Evolutionary conservation across 1,140 invertebrate species (phyloP).

Genomic region (Sesamia nonagrioides): DNA sequence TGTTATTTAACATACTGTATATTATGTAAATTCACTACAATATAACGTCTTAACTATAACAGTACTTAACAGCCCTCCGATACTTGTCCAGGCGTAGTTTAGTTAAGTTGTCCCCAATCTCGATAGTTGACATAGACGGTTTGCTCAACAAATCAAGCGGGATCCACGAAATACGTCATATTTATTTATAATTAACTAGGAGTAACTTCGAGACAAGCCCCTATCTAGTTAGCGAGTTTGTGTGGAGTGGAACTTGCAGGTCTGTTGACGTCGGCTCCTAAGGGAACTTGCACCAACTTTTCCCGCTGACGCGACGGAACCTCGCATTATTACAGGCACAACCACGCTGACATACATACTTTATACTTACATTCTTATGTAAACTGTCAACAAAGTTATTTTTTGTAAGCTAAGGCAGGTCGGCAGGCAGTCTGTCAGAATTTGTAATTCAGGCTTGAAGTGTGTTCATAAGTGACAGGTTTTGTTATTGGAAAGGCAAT

Average conservation of each 20-base stretch:
- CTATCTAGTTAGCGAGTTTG: conserved; percentile 59
- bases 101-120: conserved; percentile 2
- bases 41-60: background rate
- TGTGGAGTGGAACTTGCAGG: conserved; percentile 42
- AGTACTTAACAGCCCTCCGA: background rate
- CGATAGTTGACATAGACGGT: conserved; percentile 23
- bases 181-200: conserved; percentile 48
- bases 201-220: conserved; percentile 39
- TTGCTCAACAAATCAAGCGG: conserved; percentile 13
- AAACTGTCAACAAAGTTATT: conserved; percentile 60
- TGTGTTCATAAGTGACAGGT: background rate
- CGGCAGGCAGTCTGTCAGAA: no score
- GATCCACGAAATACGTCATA: conserved; percentile 36
- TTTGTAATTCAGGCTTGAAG: conserved; percentile 24
- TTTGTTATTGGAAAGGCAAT: background rate
- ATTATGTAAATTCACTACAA: background rate
- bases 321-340: conserved; percentile 56
- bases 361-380: conserved; percentile 55
- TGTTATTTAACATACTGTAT: no score
- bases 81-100: background rate
- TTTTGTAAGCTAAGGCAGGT: conserved; percentile 14
- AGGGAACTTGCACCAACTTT: conserved; percentile 62
- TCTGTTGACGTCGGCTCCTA: conserved; percentile 48
- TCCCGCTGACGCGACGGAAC: conserved; percentile 57
- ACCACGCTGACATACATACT: conserved; percentile 41